Evolutionary conservation across 2,888 invertebrate species (phyloP), one percentile per base, ranked within the genome.

Genomic region (Zaprionus lineosus): DNA sequence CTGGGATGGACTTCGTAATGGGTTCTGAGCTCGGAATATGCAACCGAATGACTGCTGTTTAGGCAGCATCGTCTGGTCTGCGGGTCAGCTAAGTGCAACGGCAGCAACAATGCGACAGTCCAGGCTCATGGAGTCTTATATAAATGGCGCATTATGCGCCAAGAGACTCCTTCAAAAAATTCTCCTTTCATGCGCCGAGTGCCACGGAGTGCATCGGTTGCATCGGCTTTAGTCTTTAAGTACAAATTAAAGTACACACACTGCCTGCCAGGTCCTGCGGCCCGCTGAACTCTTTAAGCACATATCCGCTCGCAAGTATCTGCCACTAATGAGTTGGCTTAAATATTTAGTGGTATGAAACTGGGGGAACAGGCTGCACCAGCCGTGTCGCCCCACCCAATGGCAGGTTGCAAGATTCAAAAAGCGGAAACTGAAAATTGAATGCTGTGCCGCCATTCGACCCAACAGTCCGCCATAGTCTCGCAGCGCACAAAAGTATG

Each of bases 41-140:
- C n/a, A n/a, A n/a, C n/a, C n/a, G n/a, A n/a, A n/a, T n/a, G n/a
- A 12, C 58, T 61, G 43, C 21, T 26, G 63, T 76, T 69, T 59
- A 41, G 64, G 56, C 43, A 55, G 33, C 47, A 46, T n/a, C 15
- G 37, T 46, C 48, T 41, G 44, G 69, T 46, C 64, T 61, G 51
- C 61, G 64, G 77, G 77, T 79, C 84, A 74, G 68, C 64, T 75
- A 69, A 84, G 83, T 75, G 72, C 75, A 84, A 26, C 47, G 63
- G 48, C 60, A 55, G 57, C 43, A 51, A 65, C 75, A 79, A 72
- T 58, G 52, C 65, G 21, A 28, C 47, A 47, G 44, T 11, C 34
- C 16, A 14, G 46, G 31, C 16, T 19, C 15, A 16, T 39, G 19
- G 28, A 40, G 43, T 26, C 39, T 36, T 19, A 14, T 37, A 46